A percentile compares a stretch with the other conserved stretches of the same genome.
Evolutionary conservation across 2,888 invertebrate genomes (phyloP).

Genomic region (Ormyrus thymus): DNA sequence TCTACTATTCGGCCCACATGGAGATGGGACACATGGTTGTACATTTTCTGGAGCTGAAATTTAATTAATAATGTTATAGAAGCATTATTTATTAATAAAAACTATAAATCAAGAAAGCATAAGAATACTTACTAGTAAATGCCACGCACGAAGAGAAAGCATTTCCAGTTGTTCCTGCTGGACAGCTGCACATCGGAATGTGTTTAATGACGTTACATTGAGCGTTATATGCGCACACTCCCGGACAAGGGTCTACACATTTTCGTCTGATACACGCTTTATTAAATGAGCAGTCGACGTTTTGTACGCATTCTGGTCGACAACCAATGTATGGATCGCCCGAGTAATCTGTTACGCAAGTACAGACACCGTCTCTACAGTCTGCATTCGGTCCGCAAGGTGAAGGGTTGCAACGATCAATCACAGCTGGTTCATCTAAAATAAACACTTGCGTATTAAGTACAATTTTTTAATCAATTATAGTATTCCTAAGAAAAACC

Average conservation of each 20-base stretch:
- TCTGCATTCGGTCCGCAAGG: constrained; percentile 84
- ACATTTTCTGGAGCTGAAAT: constrained; percentile 26
- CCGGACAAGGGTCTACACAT: constrained; percentile 77
- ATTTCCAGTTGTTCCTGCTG: constrained; percentile 79
- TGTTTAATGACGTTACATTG: constrained; percentile 82
- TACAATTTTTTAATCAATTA: neutral
- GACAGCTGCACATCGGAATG: constrained; percentile 80
- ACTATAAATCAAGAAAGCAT: neutral
- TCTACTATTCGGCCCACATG: constrained; percentile 76
- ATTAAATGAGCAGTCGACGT: constrained; percentile 77
- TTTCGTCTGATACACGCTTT: constrained; percentile 78
- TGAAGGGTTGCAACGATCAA: constrained; percentile 83
- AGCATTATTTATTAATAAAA: neutral
- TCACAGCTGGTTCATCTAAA: constrained; percentile 55
- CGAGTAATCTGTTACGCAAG: constrained; percentile 76
- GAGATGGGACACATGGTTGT: constrained; percentile 74
- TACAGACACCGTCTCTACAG: constrained; percentile 77
- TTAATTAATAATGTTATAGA: constrained; percentile 31
- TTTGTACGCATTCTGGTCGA: constrained; percentile 77
- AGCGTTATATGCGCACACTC: constrained; percentile 78
- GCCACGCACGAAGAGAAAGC: constrained; percentile 78
- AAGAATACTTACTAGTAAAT: constrained; percentile 27
- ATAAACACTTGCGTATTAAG: neutral
- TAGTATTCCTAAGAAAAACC: neutral
- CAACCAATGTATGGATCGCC: constrained; percentile 81